phyloP scores from a whole-genome alignment of 1,140 invertebrate genomes.

The Aradophagus sp. region DNA sequence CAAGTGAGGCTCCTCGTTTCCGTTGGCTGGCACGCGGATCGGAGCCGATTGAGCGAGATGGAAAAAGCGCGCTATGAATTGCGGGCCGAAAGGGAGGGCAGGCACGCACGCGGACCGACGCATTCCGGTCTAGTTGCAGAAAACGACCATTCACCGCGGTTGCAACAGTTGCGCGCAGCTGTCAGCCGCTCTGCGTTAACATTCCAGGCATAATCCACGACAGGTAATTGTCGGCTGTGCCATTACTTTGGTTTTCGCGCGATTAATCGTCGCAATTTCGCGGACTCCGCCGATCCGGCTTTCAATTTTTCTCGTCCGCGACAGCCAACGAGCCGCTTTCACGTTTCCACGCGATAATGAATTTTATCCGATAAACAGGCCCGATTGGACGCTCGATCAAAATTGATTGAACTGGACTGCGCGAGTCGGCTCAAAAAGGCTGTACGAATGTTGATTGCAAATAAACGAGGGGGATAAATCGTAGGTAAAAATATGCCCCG shows the following conservation, averaged over 20 bases:
- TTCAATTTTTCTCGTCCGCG: slow-evolving; percentile 9
- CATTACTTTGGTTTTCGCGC: slow-evolving; percentile 26
- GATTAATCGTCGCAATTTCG: slow-evolving; percentile 44
- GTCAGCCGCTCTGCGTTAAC: slow-evolving; percentile 54
- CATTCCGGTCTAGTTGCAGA: slow-evolving; percentile 62
- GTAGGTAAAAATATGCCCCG: too few relatives aligned
- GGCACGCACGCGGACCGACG: slow-evolving; percentile 39
- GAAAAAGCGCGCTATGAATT: slow-evolving; percentile 1
- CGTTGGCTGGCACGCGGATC: too few relatives aligned
- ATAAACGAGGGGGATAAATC: too few relatives aligned
- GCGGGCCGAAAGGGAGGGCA: slow-evolving; percentile 4
- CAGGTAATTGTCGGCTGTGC: slow-evolving; percentile 56
- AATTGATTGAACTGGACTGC: too few relatives aligned
- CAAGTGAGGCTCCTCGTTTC: too few relatives aligned
- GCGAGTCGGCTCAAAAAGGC: too few relatives aligned
- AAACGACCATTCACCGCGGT: slow-evolving; percentile 54
- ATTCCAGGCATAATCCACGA: slow-evolving; percentile 59
- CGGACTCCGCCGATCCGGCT: slow-evolving; percentile 12
- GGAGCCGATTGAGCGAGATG: slow-evolving; percentile 5
- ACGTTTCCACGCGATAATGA: too few relatives aligned
- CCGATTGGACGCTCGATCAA: too few relatives aligned
- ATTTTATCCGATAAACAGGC: too few relatives aligned
- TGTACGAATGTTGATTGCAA: too few relatives aligned
- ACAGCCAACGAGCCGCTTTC: too few relatives aligned
- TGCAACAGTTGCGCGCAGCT: slow-evolving; percentile 41